Percentiles rank a stretch among this genome's conserved stretches.
phyloP scores from a whole-genome alignment of 2,113 vertebrate species.

The Dicerorhinus sumatrensis region DNA sequence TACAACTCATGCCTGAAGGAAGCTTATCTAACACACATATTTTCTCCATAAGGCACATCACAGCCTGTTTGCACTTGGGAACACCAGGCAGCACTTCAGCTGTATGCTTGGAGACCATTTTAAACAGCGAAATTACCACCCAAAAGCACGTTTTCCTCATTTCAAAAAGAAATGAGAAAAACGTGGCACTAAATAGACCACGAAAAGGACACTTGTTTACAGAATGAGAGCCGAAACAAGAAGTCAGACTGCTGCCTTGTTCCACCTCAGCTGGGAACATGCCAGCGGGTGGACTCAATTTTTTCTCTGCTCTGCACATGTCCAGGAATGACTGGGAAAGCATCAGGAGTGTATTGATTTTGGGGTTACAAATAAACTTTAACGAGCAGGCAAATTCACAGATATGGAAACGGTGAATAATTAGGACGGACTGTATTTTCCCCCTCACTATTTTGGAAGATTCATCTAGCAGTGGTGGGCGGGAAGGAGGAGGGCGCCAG shows the following conservation, averaged over 20 bases:
- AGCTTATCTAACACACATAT: neutral
- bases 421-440: neutral
- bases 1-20: neutral
- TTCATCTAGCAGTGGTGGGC: neutral
- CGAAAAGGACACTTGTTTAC: neutral
- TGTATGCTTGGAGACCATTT: neutral
- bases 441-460: neutral
- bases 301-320: neutral
- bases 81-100: neutral
- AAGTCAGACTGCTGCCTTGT: neutral
- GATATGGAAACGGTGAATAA: neutral
- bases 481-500: neutral
- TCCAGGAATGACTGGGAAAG: neutral
- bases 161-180: neutral
- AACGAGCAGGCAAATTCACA: neutral
- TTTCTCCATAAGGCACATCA: neutral
- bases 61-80: neutral
- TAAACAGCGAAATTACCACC: neutral
- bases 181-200: neutral
- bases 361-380: neutral
- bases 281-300: neutral
- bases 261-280: neutral
- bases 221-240: neutral
- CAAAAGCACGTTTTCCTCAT: too few relatives aligned
- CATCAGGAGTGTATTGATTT: neutral